Base-by-base conservation (phyloP, 2,113 vertebrate genomes). In the Saguinus imperator region DNA sequence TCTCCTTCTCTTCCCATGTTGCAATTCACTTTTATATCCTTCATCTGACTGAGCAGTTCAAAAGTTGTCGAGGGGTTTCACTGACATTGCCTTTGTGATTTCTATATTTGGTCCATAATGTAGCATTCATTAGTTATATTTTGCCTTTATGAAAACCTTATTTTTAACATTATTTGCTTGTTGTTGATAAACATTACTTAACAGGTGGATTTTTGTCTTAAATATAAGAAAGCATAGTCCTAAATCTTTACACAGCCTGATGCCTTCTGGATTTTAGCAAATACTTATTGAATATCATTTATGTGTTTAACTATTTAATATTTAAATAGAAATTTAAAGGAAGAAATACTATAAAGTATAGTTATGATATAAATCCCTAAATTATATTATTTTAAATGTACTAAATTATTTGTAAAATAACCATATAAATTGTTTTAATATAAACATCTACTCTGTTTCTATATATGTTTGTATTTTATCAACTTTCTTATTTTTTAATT, bases 361-460 rank as follows among this genome's bases (percentile, higher is more conserved):
- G 27, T 32, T 32, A 68, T 68, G 13, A 40, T 40, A 73, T 40
- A 40, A 21, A 40, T 6, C 20, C 55, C 11, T 20, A 76, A 66
- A 91, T 81, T 32, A 68, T 68, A 18, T 55, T 4, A 45, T 25
- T 87, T 61, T 43, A 52, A 6, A 1, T 43, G 64, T 48, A 64
- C 64, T 70, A 66, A 61, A 76, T 85, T 6, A 64, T 90, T 57
- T 1, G 0, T 61, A 25, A 76, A 80, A 35, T 35, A 77, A 84
- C 61, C 75, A 94, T 64, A 89, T 48, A 88, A 32, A 55, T 95
- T 95, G 97, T 90, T 91, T 87, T 76, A 87, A 94, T 75, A 2
- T 48, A 37, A 94, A 93, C 76, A 9, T 13, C 87, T 83, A 52
- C 14, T 93, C 55, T 76, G 8, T 72, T 96, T 11, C 61, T 91